Percentiles rank a stretch among this genome's conserved stretches.
phyloP scores from a whole-genome alignment of 2,888 invertebrate species.

The Orthosia incerta region DNA sequence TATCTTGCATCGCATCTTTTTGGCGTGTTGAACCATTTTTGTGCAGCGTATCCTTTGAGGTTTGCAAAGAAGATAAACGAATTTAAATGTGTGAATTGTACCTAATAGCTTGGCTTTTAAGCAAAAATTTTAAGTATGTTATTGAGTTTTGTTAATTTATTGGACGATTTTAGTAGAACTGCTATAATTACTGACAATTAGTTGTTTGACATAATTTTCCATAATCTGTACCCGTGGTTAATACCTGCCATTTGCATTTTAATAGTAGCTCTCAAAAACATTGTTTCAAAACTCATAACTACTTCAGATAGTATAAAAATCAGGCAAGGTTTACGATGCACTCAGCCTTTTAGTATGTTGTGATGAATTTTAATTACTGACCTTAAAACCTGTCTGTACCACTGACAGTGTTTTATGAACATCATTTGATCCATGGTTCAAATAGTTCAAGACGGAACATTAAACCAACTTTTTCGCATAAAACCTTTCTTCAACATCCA shows the following conservation, averaged over 20 bases:
- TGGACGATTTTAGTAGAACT: no score
- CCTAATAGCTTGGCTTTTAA: not conserved
- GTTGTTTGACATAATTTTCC: not conserved
- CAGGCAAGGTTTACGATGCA: constrained; percentile 69
- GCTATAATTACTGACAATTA: not conserved
- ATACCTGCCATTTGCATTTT: not conserved
- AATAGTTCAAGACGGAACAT: constrained; percentile 74
- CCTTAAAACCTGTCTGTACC: constrained; percentile 72
- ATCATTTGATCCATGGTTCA: constrained; percentile 78
- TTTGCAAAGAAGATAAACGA: not conserved
- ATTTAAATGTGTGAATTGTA: not conserved
- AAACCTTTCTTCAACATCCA: constrained; percentile 34
- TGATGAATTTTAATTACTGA: constrained; percentile 83
- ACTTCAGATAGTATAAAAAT: constrained; percentile 75
- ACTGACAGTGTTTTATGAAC: constrained; percentile 74
- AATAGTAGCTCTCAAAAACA: constrained; percentile 23
- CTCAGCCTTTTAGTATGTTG: constrained; percentile 75
- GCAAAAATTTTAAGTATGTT: not conserved
- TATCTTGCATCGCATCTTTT: constrained; percentile 54
- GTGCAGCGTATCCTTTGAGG: not conserved
- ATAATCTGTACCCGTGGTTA: not conserved
- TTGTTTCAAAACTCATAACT: constrained; percentile 58
- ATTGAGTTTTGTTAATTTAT: no score
- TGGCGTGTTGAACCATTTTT: constrained; percentile 18
- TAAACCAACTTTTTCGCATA: constrained; percentile 53